A percentile compares a stretch with the other conserved stretches of the same genome.
phyloP scores from a whole-genome alignment of 1,140 invertebrate species.

The Euwallacea fornicatus region DNA sequence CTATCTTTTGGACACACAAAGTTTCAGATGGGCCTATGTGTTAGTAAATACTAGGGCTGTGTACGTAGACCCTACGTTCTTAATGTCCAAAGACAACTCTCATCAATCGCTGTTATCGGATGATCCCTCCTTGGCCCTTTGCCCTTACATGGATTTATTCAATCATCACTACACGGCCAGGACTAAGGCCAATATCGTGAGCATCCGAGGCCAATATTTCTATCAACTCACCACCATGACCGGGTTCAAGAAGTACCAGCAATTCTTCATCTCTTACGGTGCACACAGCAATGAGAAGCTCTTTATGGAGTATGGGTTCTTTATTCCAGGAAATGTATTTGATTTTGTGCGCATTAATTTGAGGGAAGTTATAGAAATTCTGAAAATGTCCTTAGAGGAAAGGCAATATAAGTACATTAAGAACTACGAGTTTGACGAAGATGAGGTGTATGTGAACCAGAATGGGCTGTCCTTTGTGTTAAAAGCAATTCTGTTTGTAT shows the following conservation, averaged over 20 bases:
- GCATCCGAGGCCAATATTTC: conserved; percentile 50
- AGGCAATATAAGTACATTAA: conserved; percentile 58
- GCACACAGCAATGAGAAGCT: conserved; percentile 68
- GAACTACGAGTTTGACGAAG: conserved; percentile 54
- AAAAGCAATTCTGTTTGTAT: conserved; percentile 53
- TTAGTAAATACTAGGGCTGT: conserved; percentile 78
- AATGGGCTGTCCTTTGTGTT: conserved; percentile 56
- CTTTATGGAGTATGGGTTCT: conserved; percentile 76
- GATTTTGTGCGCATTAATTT: conserved; percentile 61
- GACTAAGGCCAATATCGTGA: conserved; percentile 56
- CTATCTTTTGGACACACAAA: conserved; percentile 53
- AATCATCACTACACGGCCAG: conserved; percentile 67
- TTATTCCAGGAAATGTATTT: conserved; percentile 62
- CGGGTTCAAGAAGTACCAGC: conserved; percentile 57
- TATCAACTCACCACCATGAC: conserved; percentile 60
- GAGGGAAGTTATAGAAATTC: conserved; percentile 53
- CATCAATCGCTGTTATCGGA: conserved; percentile 50
- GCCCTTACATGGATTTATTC: conserved; percentile 77
- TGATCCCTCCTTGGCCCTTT: conserved; percentile 66
- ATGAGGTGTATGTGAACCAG: conserved; percentile 52
- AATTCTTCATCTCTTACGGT: conserved; percentile 80
- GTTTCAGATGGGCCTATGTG: conserved; percentile 66
- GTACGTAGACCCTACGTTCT: conserved; percentile 53
- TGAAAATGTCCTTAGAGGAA: conserved; percentile 48
- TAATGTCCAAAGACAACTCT: conserved; percentile 42